Percentiles rank a stretch among this genome's conserved stretches.
Evolutionary conservation across 2,888 invertebrate species (phyloP).

Genomic region (Tillus elongatus): DNA sequence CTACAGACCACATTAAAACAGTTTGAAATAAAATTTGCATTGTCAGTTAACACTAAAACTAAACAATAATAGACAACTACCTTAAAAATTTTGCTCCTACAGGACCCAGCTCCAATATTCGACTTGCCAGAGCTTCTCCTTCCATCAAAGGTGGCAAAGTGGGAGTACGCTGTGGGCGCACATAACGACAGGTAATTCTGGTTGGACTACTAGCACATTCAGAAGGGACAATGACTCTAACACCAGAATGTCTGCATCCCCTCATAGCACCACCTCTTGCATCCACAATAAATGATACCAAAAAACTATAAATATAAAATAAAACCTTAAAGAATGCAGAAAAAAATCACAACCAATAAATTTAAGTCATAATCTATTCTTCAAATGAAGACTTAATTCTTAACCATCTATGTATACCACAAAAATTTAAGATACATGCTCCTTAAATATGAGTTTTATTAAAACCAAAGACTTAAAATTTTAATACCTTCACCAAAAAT

Average conservation of each 20-base stretch:
- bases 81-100: slow-evolving; percentile 94
- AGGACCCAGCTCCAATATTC: slow-evolving; percentile 91
- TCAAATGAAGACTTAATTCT: too few species aligned
- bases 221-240: slow-evolving; percentile 93
- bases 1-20: too few species aligned
- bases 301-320: slow-evolving; percentile 65
- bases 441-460: too few species aligned
- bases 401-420: too few species aligned
- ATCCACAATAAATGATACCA: slow-evolving; percentile 98
- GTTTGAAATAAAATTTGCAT: too few species aligned
- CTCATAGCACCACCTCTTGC: slow-evolving; percentile 98
- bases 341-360: too few species aligned
- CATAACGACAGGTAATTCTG: slow-evolving; percentile 88
- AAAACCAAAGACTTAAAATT: too few species aligned
- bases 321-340: too few species aligned
- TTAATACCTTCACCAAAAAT: too few species aligned
- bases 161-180: slow-evolving; percentile 59
- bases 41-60: too few species aligned
- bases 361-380: too few species aligned
- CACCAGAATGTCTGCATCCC: slow-evolving; percentile 95
- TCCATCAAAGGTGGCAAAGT: slow-evolving; percentile 97
- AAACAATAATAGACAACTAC: slow-evolving; percentile 50
- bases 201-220: slow-evolving; percentile 92
- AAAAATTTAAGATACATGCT: too few species aligned
- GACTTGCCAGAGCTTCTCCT: slow-evolving; percentile 92